These are phyloP conservation scores for Chorisops tibialis DNA, from an alignment of 2,888 invertebrate species.

Conservation along the genomic window DNA sequence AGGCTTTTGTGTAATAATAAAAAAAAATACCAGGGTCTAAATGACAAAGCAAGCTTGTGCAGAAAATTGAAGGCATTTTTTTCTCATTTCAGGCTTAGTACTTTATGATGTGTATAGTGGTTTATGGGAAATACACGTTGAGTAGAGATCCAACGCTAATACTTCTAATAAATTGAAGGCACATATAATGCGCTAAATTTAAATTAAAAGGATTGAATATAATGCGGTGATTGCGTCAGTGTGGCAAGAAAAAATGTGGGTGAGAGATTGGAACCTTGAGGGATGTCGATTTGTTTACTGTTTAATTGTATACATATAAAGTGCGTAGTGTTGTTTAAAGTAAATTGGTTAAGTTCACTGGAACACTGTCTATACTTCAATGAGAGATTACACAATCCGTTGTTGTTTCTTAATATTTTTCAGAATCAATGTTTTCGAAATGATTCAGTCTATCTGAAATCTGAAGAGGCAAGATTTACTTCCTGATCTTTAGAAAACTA, in stretches of 20 bases:
- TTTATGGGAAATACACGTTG: slow-evolving; percentile 5
- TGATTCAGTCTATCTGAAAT: too few relatives aligned
- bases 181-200: neutral
- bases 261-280: neutral
- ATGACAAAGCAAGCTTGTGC: slow-evolving; percentile 3
- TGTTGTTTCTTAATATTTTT: too few relatives aligned
- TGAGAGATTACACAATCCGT: too few relatives aligned
- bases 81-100: too few relatives aligned
- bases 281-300: neutral
- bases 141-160: neutral
- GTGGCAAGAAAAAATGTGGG: neutral
- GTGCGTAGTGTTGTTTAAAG: too few relatives aligned
- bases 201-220: neutral
- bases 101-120: neutral
- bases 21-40: neutral
- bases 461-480: too few relatives aligned
- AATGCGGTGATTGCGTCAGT: neutral
- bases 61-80: neutral
- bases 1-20: too few relatives aligned
- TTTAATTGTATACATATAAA: too few relatives aligned
- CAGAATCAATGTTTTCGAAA: too few relatives aligned
- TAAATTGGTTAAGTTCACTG: too few relatives aligned
- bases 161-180: neutral
- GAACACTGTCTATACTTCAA: too few relatives aligned
- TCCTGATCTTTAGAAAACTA: too few relatives aligned